A percentile compares a stretch with the other conserved stretches of the same genome.
These are phyloP conservation scores for Oligia latruncula DNA, from an alignment of 2,888 invertebrate genomes.

Conservation along the genomic window DNA sequence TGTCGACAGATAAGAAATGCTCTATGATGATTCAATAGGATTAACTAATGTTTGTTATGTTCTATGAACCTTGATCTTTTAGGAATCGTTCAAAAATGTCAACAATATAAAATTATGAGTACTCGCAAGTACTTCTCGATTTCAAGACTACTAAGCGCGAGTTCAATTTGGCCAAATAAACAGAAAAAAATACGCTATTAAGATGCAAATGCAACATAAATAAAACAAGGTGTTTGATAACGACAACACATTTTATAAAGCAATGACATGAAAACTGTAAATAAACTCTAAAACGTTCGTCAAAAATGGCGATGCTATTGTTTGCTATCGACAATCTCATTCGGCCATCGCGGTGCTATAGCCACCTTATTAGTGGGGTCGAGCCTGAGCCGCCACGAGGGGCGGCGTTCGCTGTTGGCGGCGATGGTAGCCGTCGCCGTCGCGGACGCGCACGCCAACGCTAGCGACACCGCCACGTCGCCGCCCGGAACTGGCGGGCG, in stretches of 20 bases:
- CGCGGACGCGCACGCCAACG: constrained; percentile 83
- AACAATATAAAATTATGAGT: background rate
- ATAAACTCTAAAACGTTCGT: background rate
- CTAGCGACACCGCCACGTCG: constrained; percentile 83
- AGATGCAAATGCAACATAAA: background rate
- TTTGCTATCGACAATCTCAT: constrained; percentile 63
- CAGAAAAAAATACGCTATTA: background rate
- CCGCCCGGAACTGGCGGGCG: constrained; percentile 75
- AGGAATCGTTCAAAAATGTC: background rate
- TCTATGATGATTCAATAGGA: background rate
- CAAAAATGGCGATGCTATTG: background rate
- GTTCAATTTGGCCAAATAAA: background rate
- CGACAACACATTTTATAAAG: background rate
- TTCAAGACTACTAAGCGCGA: background rate
- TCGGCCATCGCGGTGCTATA: constrained; percentile 53
- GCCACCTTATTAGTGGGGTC: constrained; percentile 97
- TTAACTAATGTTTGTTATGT: background rate
- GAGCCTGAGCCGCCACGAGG: constrained; percentile 97
- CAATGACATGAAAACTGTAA: constrained; percentile 1
- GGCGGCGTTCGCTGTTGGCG: constrained; percentile 93
- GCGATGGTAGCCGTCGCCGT: constrained; percentile 88
- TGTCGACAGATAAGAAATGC: constrained; percentile 66
- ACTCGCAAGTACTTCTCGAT: background rate
- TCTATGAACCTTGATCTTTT: background rate
- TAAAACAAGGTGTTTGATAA: constrained; percentile 5